phyloP scores from a whole-genome alignment of 2,888 invertebrate genomes.

The Protophormia terraenovae region DNA sequence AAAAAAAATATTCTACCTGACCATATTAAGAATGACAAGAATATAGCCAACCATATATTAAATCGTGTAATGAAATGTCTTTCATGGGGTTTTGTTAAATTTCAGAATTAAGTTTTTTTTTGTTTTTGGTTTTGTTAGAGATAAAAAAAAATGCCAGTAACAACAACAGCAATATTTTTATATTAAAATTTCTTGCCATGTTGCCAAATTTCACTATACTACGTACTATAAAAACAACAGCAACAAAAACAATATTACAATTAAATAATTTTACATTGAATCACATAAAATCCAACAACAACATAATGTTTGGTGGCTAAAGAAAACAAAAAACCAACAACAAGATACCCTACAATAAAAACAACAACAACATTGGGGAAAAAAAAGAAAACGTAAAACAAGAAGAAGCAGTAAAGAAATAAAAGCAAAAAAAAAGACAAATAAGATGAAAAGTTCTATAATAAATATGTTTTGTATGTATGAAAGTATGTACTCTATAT shows the following conservation, averaged over 20 bases:
- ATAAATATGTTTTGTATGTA: background rate
- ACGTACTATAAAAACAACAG: conserved; percentile 26
- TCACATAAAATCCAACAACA: conserved; percentile 58
- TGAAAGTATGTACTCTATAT: background rate
- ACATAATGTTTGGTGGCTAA: conserved; percentile 56
- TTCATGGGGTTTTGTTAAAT: conserved; percentile 19
- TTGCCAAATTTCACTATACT: conserved; percentile 63
- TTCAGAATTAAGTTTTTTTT: conserved; percentile 5
- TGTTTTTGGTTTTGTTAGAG: conserved; percentile 53
- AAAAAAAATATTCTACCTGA: conserved; percentile 35
- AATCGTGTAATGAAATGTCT: conserved; percentile 20
- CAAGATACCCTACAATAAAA: conserved; percentile 17
- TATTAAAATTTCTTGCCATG: conserved; percentile 60
- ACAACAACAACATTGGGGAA: conserved; percentile 8
- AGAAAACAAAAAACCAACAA: conserved; percentile 18
- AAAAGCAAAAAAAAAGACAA: conserved; percentile 11
- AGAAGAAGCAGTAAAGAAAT: conserved; percentile 9
- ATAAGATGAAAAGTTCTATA: conserved; percentile 47
- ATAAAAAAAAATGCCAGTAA: conserved; percentile 53
- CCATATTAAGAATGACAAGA: background rate
- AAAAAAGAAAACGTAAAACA: conserved; percentile 38
- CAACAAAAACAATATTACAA: conserved; percentile 58
- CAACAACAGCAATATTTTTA: conserved; percentile 28
- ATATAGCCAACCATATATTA: background rate
- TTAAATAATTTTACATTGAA: conserved; percentile 69